Percentiles rank a stretch among this genome's conserved stretches.
Conservation (phyloP, 2,113 vertebrate species). For the Uria aalge region DNA sequence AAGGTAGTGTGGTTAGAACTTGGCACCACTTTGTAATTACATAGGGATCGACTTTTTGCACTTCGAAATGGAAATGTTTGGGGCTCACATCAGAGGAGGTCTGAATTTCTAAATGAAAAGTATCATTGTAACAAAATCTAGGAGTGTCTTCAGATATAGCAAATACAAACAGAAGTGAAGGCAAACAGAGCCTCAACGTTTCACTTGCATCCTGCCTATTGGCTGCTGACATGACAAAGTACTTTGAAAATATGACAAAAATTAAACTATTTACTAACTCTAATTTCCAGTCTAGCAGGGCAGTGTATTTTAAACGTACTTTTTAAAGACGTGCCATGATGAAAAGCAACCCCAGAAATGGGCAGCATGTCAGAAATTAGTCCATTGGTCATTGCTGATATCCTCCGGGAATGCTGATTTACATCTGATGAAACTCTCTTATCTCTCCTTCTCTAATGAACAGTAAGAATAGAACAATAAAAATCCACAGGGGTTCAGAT, state of each 20-base stretch:
- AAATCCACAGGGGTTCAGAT: not conserved
- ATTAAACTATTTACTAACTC: constrained; percentile 61
- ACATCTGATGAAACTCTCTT: not conserved
- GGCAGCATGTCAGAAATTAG: not conserved
- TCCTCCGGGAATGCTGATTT: not conserved
- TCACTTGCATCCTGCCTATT: not conserved
- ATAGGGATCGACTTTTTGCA: constrained; percentile 43
- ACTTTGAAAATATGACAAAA: constrained; percentile 67
- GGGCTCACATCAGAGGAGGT: constrained; percentile 40
- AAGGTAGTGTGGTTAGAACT: constrained; percentile 50
- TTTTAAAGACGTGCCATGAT: constrained; percentile 35
- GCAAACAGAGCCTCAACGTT: constrained; percentile 11
- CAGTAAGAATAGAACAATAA: not conserved
- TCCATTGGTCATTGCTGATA: not conserved
- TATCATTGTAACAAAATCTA: constrained; percentile 68
- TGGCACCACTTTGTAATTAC: constrained; percentile 57
- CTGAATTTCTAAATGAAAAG: constrained; percentile 58
- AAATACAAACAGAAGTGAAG: constrained; percentile 55
- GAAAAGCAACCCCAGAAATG: constrained; percentile 4
- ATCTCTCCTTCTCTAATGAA: not conserved
- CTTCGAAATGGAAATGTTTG: constrained; percentile 66
- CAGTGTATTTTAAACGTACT: constrained; percentile 40
- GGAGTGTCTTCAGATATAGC: constrained; percentile 56
- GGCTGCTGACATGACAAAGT: constrained; percentile 48
- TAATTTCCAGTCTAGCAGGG: constrained; percentile 47